Conservation (phyloP, 2,888 invertebrate genomes). For the Tenthredo amoena region DNA sequence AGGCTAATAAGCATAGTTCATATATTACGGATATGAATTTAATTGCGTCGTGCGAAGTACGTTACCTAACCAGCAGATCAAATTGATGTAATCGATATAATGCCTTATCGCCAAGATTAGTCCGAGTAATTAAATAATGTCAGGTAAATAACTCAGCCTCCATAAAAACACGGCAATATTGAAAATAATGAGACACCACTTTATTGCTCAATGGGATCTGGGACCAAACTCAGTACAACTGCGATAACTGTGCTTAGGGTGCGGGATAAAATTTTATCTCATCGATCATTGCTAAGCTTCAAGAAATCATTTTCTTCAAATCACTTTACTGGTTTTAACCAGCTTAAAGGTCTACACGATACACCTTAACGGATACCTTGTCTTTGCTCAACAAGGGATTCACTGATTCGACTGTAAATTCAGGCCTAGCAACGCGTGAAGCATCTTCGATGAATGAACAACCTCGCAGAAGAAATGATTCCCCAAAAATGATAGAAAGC, state of each 20-base stretch:
- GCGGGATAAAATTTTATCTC: neutral
- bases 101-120: neutral
- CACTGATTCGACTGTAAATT: neutral
- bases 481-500: neutral
- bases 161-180: neutral
- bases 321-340: neutral
- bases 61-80: neutral
- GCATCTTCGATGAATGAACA: conserved; percentile 34
- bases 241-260: neutral
- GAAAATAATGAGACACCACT: neutral
- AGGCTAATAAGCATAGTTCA: neutral
- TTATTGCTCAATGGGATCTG: neutral
- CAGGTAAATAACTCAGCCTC: neutral
- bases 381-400: neutral
- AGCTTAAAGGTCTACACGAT: neutral
- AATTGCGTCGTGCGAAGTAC: neutral
- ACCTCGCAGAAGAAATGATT: neutral
- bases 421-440: conserved; percentile 19
- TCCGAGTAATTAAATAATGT: neutral
- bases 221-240: neutral
- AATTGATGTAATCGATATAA: neutral
- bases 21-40: neutral
- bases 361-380: neutral
- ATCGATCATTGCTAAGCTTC: neutral
- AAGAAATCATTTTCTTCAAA: neutral